A percentile compares a stretch with the other conserved stretches of the same genome.
These are phyloP conservation scores for Stegostoma tigrinum DNA, from an alignment of 2,113 vertebrate genomes.

Conservation along the genomic window DNA sequence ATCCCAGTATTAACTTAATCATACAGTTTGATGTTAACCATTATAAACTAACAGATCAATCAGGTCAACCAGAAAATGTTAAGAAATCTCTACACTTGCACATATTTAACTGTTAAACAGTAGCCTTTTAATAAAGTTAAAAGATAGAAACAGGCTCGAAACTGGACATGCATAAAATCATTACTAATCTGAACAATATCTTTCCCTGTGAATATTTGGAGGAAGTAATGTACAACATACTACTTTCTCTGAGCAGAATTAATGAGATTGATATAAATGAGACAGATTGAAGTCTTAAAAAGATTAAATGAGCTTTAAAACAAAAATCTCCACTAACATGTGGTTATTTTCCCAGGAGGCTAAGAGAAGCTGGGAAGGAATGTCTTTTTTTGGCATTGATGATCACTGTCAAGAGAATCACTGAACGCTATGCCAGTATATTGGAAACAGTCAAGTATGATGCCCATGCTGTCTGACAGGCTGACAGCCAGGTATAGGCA, in stretches of 20 bases:
- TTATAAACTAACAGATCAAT: background rate
- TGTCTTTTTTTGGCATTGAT: background rate
- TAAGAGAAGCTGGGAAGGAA: background rate
- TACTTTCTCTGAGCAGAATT: background rate
- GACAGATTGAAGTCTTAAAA: background rate
- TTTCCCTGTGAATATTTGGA: background rate
- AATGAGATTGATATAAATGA: background rate
- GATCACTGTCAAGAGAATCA: background rate
- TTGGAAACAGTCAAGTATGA: background rate
- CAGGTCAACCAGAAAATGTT: background rate
- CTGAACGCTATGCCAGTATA: background rate
- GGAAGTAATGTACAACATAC: background rate
- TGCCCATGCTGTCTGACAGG: background rate
- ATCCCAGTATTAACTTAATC: background rate
- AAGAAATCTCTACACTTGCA: background rate
- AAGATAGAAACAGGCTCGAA: background rate
- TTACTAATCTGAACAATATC: background rate
- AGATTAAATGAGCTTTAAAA: background rate
- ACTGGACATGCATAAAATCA: background rate
- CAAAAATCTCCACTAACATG: background rate
- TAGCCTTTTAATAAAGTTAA: background rate
- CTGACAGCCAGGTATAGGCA: background rate
- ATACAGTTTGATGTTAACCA: background rate
- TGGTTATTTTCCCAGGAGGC: background rate
- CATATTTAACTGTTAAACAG: background rate